Evolutionary conservation across 2,888 invertebrate species (phyloP), one percentile per base, ranked within the genome.

Genomic region (Lasioglossum lativentre): DNA sequence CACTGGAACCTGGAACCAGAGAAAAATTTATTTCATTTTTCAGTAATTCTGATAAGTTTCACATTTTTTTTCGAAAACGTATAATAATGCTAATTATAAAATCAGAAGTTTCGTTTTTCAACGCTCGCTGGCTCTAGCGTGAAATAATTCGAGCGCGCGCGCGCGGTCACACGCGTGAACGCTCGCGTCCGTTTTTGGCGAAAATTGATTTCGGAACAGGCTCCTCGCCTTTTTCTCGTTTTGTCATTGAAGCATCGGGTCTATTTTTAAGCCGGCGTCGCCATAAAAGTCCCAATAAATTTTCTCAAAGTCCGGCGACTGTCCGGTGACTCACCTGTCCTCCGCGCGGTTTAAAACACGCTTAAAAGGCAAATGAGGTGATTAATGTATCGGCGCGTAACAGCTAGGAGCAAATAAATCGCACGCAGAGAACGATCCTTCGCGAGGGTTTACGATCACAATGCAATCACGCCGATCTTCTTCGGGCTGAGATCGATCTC

Each of bases 291-390:
- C 75, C 80, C 75, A 83, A 83, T 83, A 83, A 83, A 80, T 80
- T 83, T 83, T 66, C 80, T 80, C 40, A 34, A 75, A 47, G 74
- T 59, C 70, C 59, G 27, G 40, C 59, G 2, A 34, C 45, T 45
- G 45, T 45, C 45, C 40, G 81, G 70, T 81, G 81, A 84, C 77
- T 77, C 84, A 81, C 59, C 74, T 81, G 74, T 84, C 68, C 74
- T 77, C 59, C 74, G 71, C 59, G 59, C 68, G 59, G 77, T 81
- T 81, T 77, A 59, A 83, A 77, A 81, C 81, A 45, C 70, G 27
- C 84, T 77, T 82, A 78, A 82, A 82, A 85, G 75, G 85, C 85
- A 85, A 82, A 85, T 78, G 82, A 82, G 82, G 70, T 66, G 82
- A 85, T 85, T 85, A 85, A 82, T 78, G 85, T 68, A 63, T 77